These are phyloP conservation scores for Dendroctonus valens DNA, from an alignment of 1,140 invertebrate species.

Conservation along the genomic window DNA sequence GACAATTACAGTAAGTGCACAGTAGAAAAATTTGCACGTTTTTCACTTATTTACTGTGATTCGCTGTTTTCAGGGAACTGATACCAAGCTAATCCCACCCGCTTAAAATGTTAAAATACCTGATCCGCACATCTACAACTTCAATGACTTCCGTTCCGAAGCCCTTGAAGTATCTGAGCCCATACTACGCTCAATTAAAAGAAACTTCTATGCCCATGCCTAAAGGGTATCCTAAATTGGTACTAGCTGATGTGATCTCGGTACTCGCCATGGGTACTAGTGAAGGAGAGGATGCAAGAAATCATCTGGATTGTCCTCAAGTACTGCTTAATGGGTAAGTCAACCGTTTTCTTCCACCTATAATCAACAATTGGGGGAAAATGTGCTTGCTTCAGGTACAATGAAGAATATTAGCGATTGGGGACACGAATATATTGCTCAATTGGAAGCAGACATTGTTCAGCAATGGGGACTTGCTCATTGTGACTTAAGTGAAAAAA, in stretches of 20 bases:
- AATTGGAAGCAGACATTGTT: conserved; percentile 73
- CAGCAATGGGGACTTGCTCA: conserved; percentile 64
- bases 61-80: conserved; percentile 33
- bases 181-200: conserved; percentile 70
- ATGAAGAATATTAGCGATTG: conserved; percentile 73
- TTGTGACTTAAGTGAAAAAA: conserved; percentile 51
- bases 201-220: conserved; percentile 59
- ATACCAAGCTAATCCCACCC: conserved; percentile 37
- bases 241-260: conserved; percentile 79
- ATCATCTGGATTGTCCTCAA: conserved; percentile 68
- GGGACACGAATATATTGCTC: conserved; percentile 86
- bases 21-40: conserved; percentile 5
- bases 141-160: conserved; percentile 90
- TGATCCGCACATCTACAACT: conserved; percentile 80
- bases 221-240: conserved; percentile 48
- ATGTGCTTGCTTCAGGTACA: conserved; percentile 28
- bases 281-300: conserved; percentile 58
- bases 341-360: not conserved
- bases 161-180: conserved; percentile 77
- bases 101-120: conserved; percentile 62
- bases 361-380: not conserved
- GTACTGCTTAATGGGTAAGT: conserved; percentile 62
- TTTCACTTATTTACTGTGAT: not conserved
- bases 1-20: conserved; percentile 65
- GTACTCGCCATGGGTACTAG: conserved; percentile 70